phyloP scores from a whole-genome alignment of 1,140 invertebrate species.

The Drosophila varians region DNA sequence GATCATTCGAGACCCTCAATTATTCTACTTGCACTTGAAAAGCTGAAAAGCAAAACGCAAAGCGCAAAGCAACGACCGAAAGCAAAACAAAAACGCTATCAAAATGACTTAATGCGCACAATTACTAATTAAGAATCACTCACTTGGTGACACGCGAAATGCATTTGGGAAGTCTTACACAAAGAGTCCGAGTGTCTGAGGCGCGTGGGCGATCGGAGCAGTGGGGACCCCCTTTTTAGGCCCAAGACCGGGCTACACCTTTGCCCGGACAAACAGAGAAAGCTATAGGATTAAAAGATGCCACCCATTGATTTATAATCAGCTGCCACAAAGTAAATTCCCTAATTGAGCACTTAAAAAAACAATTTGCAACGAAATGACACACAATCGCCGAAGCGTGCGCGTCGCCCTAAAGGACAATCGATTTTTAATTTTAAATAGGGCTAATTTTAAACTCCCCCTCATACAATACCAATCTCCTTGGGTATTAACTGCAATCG shows the following conservation, averaged over 20 bases:
- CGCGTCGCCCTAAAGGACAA: slow-evolving; percentile 2
- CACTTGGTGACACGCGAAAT: not conserved
- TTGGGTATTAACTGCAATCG: slow-evolving; percentile 12
- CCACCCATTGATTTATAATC: too few species aligned
- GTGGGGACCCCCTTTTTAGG: not conserved
- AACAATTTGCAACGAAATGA: slow-evolving; percentile 21
- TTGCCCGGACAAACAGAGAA: not conserved
- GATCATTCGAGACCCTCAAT: slow-evolving; percentile 4
- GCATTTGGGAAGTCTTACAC: not conserved
- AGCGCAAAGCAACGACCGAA: not conserved
- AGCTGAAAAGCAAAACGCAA: slow-evolving; percentile 18
- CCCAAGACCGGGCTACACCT: too few species aligned
- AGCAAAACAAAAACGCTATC: slow-evolving; percentile 6
- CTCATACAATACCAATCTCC: not conserved
- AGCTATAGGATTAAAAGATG: not conserved
- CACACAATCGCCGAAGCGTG: slow-evolving; percentile 27
- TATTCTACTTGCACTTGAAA: slow-evolving; percentile 47
- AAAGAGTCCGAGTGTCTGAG: too few species aligned
- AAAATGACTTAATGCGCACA: slow-evolving; percentile 61
- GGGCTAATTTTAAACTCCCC: not conserved
- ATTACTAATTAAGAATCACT: slow-evolving; percentile 56
- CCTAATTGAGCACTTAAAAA: slow-evolving; percentile 5
- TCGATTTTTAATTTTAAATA: slow-evolving; percentile 22
- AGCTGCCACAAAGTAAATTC: slow-evolving; percentile 21
- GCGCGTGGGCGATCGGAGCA: too few species aligned